Conservation (phyloP, 1,140 invertebrate species). For the Anastrepha ludens region DNA sequence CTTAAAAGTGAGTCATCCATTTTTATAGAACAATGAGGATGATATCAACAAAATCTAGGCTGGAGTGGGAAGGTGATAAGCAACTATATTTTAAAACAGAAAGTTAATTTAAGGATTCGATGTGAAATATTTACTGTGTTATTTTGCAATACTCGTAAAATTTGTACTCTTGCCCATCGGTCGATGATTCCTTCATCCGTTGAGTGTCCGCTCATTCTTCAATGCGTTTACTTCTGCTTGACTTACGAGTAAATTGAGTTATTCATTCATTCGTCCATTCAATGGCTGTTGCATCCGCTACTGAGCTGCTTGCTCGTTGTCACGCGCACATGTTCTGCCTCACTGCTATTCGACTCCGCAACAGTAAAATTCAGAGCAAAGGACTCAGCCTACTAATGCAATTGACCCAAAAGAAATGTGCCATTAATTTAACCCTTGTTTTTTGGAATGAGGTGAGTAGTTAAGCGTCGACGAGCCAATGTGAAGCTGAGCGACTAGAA, state of each 20-base stretch:
- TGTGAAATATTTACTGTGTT: too few relatives aligned
- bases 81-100: too few relatives aligned
- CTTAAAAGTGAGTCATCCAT: too few relatives aligned
- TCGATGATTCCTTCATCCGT: neutral
- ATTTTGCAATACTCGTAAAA: too few relatives aligned
- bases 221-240: conserved; percentile 9
- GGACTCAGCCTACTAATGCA: neutral
- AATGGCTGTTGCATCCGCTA: conserved; percentile 3
- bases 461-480: neutral
- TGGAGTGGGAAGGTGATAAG: too few relatives aligned
- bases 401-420: neutral
- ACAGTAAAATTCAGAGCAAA: neutral
- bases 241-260: conserved; percentile 2
- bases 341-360: neutral
- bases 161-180: neutral
- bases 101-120: too few relatives aligned
- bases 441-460: neutral
- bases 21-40: too few relatives aligned
- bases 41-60: too few relatives aligned
- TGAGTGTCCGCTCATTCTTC: neutral
- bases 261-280: conserved; percentile 17
- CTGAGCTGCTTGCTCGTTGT: neutral
- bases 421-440: neutral
- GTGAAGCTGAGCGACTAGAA: too few relatives aligned
- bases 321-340: neutral